Percentiles rank a stretch among this genome's conserved stretches.
These are phyloP conservation scores for Otolemur garnettii DNA, from an alignment of 2,113 vertebrate genomes.

Conservation along the genomic window DNA sequence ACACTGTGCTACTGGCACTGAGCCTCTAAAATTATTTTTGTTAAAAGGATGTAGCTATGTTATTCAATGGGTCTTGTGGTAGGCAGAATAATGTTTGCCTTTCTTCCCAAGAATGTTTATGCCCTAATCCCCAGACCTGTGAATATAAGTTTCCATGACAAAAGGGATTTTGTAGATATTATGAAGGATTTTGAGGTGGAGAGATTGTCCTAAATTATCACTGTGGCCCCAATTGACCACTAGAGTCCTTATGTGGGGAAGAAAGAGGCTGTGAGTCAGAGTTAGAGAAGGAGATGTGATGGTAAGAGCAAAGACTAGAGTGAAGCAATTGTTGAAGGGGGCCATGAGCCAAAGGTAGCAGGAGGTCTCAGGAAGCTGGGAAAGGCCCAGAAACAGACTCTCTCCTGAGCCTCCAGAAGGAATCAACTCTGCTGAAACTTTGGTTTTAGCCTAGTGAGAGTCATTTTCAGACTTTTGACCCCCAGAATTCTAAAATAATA, in stretches of 20 bases:
- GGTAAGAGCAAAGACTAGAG: not conserved
- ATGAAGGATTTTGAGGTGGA: not conserved
- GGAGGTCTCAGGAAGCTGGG: not conserved
- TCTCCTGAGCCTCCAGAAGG: not conserved
- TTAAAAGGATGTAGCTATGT: not conserved
- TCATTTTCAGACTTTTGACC: conserved; percentile 20
- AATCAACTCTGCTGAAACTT: not conserved
- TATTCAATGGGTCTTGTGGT: not conserved
- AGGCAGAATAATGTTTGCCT: not conserved
- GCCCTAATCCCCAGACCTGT: not conserved
- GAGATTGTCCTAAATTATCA: not conserved
- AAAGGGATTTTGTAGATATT: conserved; percentile 26
- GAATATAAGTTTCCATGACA: not conserved
- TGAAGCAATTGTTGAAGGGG: not conserved
- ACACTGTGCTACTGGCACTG: too few relatives aligned
- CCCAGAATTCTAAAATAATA: conserved; percentile 8
- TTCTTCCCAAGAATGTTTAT: not conserved
- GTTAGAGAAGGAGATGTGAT: not conserved
- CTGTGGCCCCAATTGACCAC: not conserved
- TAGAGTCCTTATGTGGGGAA: not conserved
- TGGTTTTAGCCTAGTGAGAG: not conserved
- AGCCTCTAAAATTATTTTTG: too few relatives aligned
- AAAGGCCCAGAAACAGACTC: not conserved
- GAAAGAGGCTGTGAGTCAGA: not conserved
- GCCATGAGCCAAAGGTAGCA: not conserved